Conservation (phyloP, 2,113 vertebrate genomes). For the Channa maculata region DNA sequence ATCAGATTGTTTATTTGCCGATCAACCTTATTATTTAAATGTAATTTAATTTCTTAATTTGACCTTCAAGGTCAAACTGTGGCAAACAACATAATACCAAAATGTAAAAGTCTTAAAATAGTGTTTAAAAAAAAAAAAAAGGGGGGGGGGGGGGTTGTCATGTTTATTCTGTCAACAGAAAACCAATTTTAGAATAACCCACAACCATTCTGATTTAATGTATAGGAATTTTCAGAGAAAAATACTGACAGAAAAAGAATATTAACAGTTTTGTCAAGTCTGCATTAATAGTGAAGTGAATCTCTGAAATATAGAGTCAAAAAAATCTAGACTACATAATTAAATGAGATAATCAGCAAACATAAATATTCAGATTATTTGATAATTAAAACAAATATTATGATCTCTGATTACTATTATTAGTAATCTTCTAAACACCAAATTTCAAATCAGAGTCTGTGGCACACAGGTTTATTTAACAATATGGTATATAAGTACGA, state of each 20-base stretch:
- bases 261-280: too few species aligned
- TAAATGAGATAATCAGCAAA: too few species aligned
- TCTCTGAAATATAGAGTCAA: too few species aligned
- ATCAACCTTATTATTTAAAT: neutral
- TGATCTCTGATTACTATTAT: too few species aligned
- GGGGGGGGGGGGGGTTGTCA: too few species aligned
- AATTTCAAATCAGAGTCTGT: constrained; percentile 81
- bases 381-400: neutral
- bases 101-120: too few species aligned
- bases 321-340: too few species aligned
- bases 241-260: too few species aligned
- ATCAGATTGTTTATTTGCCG: neutral
- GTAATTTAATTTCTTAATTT: neutral
- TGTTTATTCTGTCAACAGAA: neutral
- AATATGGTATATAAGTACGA: constrained; percentile 99
- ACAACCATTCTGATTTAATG: neutral
- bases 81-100: neutral
- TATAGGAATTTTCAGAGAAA: too few species aligned
- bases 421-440: constrained; percentile 13
- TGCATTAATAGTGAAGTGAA: too few species aligned
- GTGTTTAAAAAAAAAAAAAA: neutral
- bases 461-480: constrained; percentile 99
- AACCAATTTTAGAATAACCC: neutral
- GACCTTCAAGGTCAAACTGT: constrained; percentile 44
- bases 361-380: neutral